Evolutionary conservation across 1,140 invertebrate species (phyloP).

Genomic region (Littorina saxatilis): DNA sequence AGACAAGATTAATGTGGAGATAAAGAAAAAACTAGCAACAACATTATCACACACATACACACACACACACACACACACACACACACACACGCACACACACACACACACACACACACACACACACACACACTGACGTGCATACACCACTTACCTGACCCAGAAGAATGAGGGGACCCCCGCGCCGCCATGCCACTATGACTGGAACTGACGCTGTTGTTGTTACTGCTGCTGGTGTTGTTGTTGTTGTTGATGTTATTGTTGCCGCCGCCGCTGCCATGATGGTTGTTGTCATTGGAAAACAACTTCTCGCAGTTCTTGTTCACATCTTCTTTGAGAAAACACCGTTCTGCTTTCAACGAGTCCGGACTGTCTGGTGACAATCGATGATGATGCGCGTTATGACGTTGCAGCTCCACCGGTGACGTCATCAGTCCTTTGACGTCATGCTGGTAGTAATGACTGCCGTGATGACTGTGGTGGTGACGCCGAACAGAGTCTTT

Average conservation of each 20-base stretch:
- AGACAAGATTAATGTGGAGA: no score
- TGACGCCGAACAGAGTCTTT: conserved; percentile 8
- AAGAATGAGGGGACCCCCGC: conserved; percentile 14
- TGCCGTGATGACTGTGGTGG: not conserved
- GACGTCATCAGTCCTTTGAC: conserved; percentile 1
- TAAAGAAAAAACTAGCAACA: no score
- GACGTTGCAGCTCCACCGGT: not conserved
- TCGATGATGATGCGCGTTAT: not conserved
- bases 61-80: not conserved
- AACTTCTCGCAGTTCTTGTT: conserved; percentile 25
- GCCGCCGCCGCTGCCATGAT: not conserved
- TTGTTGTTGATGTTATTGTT: not conserved
- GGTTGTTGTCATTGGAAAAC: not conserved
- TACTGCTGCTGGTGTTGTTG: conserved; percentile 23
- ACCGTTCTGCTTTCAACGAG: not conserved
- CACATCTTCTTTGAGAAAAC: not conserved
- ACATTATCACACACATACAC: not conserved
- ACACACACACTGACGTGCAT: not conserved
- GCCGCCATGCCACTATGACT: not conserved
- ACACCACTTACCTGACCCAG: conserved; percentile 30
- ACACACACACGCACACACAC: not conserved
- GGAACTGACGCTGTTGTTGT: conserved; percentile 26
- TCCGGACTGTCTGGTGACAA: not conserved
- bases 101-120: not conserved
- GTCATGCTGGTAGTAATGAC: not conserved